Percentiles rank a stretch among this genome's conserved stretches.
These are phyloP conservation scores for Tipula helvola DNA, from an alignment of 2,888 invertebrate genomes.

Conservation along the genomic window DNA sequence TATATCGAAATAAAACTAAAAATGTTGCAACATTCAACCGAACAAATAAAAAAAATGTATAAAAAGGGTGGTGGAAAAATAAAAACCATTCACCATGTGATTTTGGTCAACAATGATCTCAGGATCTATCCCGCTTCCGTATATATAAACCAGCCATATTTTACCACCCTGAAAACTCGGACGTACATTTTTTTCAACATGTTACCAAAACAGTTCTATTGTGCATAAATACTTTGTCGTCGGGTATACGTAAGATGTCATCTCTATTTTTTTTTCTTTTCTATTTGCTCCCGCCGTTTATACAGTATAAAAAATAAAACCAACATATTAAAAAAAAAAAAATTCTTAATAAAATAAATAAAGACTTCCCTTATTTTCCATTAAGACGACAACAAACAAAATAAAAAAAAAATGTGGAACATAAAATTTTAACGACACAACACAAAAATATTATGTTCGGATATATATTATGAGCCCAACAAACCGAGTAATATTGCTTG, in stretches of 20 bases:
- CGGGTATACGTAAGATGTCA: not conserved
- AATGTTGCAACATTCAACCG: not conserved
- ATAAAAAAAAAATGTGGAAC: not conserved
- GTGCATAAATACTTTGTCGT: not conserved
- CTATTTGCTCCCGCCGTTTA: not conserved
- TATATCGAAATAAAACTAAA: not conserved
- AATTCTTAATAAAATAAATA: not conserved
- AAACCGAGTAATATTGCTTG: not conserved
- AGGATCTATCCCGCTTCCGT: not conserved
- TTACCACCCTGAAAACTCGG: not conserved
- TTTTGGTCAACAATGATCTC: not conserved
- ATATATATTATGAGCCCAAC: not conserved
- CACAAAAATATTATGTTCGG: not conserved
- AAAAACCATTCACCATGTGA: not conserved
- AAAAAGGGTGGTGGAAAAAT: not conserved
- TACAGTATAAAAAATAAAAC: not conserved
- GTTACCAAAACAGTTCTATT: not conserved
- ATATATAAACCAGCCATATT: not conserved
- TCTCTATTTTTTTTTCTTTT: not conserved
- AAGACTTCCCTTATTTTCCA: not conserved
- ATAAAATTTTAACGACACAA: not conserved
- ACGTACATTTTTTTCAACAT: not conserved
- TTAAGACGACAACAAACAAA: not conserved
- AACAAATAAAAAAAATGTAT: not conserved
- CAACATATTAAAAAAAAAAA: conserved; percentile 4